Percentiles rank a stretch among this genome's conserved stretches.
Evolutionary conservation across 1,140 invertebrate genomes (phyloP).

Genomic region (Brachionus manjavacas): DNA sequence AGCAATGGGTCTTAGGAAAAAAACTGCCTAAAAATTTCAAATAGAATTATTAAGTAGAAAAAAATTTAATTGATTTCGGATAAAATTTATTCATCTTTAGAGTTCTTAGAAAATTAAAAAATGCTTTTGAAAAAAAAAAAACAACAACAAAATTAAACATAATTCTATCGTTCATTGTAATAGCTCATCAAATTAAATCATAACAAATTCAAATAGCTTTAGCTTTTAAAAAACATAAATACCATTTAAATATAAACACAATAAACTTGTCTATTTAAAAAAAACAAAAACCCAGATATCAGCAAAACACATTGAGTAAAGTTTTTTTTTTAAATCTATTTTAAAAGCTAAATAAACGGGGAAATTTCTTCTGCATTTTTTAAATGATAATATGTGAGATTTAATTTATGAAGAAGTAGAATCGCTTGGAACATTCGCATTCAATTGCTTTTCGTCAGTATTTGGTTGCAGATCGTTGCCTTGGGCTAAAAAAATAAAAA

Average conservation of each 20-base stretch:
- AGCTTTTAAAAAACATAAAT: not conserved
- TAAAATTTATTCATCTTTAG: not conserved
- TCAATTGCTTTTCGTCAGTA: not conserved
- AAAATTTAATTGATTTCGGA: not conserved
- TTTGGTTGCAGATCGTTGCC: not conserved
- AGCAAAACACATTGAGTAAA: not conserved
- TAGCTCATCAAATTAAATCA: not conserved
- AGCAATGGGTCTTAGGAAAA: too few species aligned
- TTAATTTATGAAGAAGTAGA: constrained; percentile 10
- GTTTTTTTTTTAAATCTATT: not conserved
- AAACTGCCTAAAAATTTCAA: too few species aligned
- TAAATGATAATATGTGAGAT: not conserved
- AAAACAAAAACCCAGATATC: not conserved
- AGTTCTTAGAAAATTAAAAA: not conserved
- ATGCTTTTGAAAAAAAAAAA: not conserved
- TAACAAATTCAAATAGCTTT: not conserved
- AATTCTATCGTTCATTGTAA: not conserved
- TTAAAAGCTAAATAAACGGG: not conserved
- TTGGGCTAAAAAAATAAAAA: not conserved
- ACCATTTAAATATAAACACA: not conserved
- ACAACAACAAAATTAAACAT: not conserved
- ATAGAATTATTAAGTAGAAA: not conserved
- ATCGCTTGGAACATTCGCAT: not conserved
- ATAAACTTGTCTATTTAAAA: not conserved
- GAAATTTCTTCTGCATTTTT: not conserved